Base-by-base conservation (phyloP, 23 tunicate genomes). In the Diplosoma virens region DNA sequence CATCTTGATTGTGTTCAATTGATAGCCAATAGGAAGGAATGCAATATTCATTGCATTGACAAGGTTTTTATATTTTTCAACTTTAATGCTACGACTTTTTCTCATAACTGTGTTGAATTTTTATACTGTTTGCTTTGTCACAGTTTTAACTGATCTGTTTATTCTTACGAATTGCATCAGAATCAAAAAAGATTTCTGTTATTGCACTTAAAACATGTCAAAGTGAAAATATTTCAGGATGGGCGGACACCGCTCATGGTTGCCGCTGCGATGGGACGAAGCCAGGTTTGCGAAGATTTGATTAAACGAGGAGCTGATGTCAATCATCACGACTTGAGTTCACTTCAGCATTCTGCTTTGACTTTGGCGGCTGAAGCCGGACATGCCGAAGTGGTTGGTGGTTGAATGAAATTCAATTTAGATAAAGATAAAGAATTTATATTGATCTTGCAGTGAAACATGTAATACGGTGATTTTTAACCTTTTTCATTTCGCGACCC, bases 331-430 rank as follows among this genome's bases (percentile, higher is more conserved):
- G 97, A 92, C 67, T 77, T 80, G 20, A 75, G 84, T 68, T 33
- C 60, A 26, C 69, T 85, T 21, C 82, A 83, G 9, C 92, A 92
- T 63, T 65, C 97, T 0, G 97, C 97, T 0, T 73, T 92, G 20
- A 85, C 87, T 17, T 37, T 92, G 63, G 97, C 97, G 32, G 87
- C 97, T 3, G 97, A 92, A 70, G 90, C 97, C 17, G 97, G 97
- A 50, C 92, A 92, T 72, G 85, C 92, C 1, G 90, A 85, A 20
- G 92, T 92, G 56, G 97, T 79, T 25, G 60, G 84, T 78, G 6
- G n/a, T n/a, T n/a, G n/a, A n/a, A n/a, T n/a, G n/a, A n/a, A n/a
- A n/a, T n/a, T n/a, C n/a, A n/a, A n/a, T n/a, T n/a, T n/a, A n/a
- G n/a, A n/a, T n/a, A n/a, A n/a, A n/a, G n/a, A n/a, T n/a, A n/a